phyloP scores from a whole-genome alignment of 2,888 invertebrate genomes.

The Conistra vaccinii region DNA sequence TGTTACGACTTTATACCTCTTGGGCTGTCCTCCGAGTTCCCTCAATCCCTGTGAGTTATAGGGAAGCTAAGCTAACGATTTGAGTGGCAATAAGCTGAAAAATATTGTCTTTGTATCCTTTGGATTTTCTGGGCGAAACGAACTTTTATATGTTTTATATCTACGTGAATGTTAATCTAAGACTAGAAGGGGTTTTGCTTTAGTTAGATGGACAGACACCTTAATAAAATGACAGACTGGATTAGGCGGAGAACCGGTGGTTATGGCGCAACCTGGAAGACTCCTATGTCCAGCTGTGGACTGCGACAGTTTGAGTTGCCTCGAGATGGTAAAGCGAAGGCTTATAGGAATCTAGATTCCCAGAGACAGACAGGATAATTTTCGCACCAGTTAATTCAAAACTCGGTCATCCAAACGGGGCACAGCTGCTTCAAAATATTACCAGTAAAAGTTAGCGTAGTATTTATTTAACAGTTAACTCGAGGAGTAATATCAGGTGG shows the following conservation, averaged over 20 bases:
- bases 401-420: not conserved
- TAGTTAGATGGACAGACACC: too few relatives aligned
- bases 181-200: not conserved
- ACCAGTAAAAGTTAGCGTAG: constrained; percentile 21
- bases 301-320: not conserved
- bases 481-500: constrained; percentile 37
- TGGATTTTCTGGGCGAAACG: not conserved
- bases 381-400: not conserved
- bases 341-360: not conserved
- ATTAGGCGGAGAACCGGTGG: not conserved
- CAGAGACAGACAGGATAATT: not conserved
- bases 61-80: constrained; percentile 1
- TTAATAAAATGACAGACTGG: not conserved
- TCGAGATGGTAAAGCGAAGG: not conserved
- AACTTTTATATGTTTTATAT: not conserved
- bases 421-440: constrained; percentile 9
- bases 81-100: not conserved
- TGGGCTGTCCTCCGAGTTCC: constrained; percentile 18
- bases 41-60: constrained; percentile 36
- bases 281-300: not conserved
- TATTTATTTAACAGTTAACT: constrained; percentile 33
- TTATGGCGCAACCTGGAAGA: not conserved
- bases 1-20: constrained; percentile 43
- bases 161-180: not conserved
- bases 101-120: constrained; percentile 1